Conservation (phyloP, 2,888 invertebrate species). For the Heliconius sara region DNA sequence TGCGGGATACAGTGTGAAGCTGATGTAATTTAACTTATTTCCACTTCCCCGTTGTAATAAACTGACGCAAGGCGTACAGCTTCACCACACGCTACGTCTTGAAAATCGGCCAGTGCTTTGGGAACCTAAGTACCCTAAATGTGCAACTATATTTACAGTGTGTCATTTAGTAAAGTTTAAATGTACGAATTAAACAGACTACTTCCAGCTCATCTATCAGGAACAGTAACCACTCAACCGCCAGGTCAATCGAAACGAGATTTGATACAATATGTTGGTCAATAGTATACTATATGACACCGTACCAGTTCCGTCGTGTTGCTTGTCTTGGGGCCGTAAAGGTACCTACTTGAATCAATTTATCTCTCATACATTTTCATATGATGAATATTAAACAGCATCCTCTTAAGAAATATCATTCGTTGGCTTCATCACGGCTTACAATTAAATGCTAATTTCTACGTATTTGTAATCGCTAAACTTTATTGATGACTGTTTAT, state of each 20-base stretch:
- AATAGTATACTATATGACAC: constrained; percentile 5
- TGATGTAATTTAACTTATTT: no score
- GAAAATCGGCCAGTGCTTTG: no score
- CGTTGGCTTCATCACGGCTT: background rate
- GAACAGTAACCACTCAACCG: background rate
- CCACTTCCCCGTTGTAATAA: no score
- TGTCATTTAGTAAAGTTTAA: no score
- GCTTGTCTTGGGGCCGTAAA: constrained; percentile 2
- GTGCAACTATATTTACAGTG: no score
- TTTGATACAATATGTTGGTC: background rate
- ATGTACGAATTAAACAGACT: background rate
- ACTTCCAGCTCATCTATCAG: background rate
- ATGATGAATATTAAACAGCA: constrained; percentile 35
- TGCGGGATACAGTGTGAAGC: no score
- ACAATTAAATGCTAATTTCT: constrained; percentile 28
- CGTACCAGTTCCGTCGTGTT: background rate
- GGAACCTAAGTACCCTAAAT: background rate
- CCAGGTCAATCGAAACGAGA: background rate
- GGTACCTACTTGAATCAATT: constrained; percentile 11
- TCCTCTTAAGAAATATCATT: constrained; percentile 2
- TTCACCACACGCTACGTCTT: no score
- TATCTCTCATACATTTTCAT: constrained; percentile 15
- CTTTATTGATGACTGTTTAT: constrained; percentile 13
- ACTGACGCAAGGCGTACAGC: no score
- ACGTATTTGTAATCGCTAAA: constrained; percentile 3